phyloP scores from a whole-genome alignment of 2,113 vertebrate genomes.

The Oryzias javanicus region DNA sequence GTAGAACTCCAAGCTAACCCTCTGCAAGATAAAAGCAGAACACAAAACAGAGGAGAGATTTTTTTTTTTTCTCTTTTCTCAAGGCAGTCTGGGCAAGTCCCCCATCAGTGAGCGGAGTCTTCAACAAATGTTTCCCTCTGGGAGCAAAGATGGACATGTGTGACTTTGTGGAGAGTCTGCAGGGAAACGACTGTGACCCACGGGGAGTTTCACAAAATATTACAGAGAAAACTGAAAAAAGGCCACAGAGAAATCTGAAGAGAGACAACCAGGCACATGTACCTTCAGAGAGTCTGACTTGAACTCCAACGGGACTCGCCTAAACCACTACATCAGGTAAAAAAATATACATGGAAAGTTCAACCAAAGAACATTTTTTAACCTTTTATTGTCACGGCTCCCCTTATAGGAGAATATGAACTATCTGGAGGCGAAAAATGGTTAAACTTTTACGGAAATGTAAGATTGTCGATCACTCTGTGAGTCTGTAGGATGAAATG shows the following conservation, averaged over 20 bases:
- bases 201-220: conserved; percentile 25
- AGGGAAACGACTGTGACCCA: conserved; percentile 29
- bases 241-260: conserved; percentile 35
- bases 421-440: too few relatives aligned
- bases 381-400: too few relatives aligned
- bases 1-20: conserved; percentile 95
- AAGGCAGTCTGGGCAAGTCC: conserved; percentile 34
- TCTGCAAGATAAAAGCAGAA: conserved; percentile 75
- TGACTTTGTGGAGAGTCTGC: conserved; percentile 17
- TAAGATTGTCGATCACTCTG: too few relatives aligned
- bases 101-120: conserved; percentile 31
- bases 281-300: conserved; percentile 41
- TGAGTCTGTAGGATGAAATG: too few relatives aligned
- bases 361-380: too few relatives aligned
- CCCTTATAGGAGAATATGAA: too few relatives aligned
- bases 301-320: too few relatives aligned
- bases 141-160: conserved; percentile 24
- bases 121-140: conserved; percentile 18
- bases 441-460: too few relatives aligned
- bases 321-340: too few relatives aligned
- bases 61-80: conserved; percentile 14
- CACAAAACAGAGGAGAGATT: conserved; percentile 26
- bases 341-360: too few relatives aligned
- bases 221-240: conserved; percentile 11
- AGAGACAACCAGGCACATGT: conserved; percentile 40